phyloP scores from a whole-genome alignment of 1,140 invertebrate species.

The Diuraphis noxia region DNA sequence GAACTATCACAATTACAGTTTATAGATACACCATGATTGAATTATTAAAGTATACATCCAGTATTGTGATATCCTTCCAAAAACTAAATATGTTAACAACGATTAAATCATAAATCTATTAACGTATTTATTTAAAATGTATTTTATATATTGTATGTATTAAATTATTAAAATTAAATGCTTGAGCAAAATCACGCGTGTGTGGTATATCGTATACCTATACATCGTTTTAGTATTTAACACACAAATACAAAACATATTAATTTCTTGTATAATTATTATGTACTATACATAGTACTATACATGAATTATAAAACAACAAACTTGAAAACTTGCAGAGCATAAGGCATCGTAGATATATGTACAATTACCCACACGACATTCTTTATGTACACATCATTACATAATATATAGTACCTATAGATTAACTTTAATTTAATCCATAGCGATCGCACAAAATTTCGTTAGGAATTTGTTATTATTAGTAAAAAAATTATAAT shows the following conservation, averaged over 20 bases:
- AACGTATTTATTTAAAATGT: neutral
- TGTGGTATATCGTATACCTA: neutral
- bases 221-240: neutral
- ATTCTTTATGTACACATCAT: neutral
- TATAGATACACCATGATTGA: constrained; percentile 25
- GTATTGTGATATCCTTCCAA: neutral
- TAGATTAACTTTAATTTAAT: neutral
- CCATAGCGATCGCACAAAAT: neutral
- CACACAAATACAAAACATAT: neutral
- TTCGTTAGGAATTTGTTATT: neutral
- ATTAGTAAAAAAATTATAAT: constrained; percentile 16
- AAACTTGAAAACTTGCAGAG: neutral
- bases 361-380: neutral
- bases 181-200: neutral
- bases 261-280: neutral
- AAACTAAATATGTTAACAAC: neutral
- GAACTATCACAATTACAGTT: constrained; percentile 17
- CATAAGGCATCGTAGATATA: neutral
- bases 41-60: neutral
- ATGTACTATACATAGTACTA: neutral
- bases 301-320: neutral
- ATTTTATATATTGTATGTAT: too few species aligned
- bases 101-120: neutral
- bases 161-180: neutral
- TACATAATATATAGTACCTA: neutral